A percentile compares a stretch with the other conserved stretches of the same genome.
These are phyloP conservation scores for Lamprologus callipterus DNA, from an alignment of 2,113 vertebrate species.

Conservation along the genomic window DNA sequence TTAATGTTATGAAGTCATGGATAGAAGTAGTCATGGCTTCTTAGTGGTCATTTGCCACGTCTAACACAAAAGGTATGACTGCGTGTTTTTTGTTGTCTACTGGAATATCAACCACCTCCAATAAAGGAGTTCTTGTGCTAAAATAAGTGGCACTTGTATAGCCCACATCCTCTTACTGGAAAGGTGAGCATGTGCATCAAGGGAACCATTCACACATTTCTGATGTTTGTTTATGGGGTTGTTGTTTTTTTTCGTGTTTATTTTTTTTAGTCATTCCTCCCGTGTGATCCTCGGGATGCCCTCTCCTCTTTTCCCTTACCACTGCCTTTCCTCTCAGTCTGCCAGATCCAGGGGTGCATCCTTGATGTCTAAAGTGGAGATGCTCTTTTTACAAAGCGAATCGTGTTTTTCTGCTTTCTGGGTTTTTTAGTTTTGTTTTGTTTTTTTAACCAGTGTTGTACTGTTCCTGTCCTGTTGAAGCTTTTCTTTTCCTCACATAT, in stretches of 20 bases:
- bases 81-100: slow-evolving; percentile 17
- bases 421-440: rapidly evolving
- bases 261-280: slow-evolving; percentile 19
- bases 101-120: slow-evolving; percentile 27
- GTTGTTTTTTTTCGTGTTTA: neutral
- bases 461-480: slow-evolving; percentile 14
- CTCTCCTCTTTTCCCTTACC: slow-evolving; percentile 3
- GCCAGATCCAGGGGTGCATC: neutral
- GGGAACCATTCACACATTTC: slow-evolving; percentile 37
- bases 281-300: slow-evolving; percentile 10
- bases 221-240: slow-evolving; percentile 50
- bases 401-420: neutral
- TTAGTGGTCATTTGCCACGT: neutral
- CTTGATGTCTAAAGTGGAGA: neutral
- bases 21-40: neutral
- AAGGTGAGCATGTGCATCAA: slow-evolving; percentile 25
- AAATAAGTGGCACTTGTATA: slow-evolving; percentile 35
- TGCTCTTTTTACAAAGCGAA: slow-evolving; percentile 16
- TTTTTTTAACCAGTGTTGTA: neutral
- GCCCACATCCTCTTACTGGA: slow-evolving; percentile 51
- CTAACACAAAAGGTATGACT: neutral
- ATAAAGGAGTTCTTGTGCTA: slow-evolving; percentile 42
- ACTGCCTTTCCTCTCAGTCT: neutral
- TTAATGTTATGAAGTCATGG: slow-evolving; percentile 27
- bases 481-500: slow-evolving; percentile 14